phyloP scores from a whole-genome alignment of 1,140 invertebrate species.

The Temnothorax longispinosus region DNA sequence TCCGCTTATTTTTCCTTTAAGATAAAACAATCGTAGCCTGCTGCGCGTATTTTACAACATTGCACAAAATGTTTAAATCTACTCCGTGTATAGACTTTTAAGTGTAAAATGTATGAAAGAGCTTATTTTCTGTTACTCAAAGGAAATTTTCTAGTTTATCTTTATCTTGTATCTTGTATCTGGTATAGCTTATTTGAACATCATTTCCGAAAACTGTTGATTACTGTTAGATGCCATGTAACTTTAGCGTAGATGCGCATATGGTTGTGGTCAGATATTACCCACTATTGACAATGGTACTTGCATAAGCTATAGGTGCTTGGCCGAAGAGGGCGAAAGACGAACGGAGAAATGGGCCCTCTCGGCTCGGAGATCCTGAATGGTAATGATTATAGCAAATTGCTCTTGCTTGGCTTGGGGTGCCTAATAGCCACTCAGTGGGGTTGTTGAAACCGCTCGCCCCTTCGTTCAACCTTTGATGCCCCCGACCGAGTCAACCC shows the following conservation, averaged over 20 bases:
- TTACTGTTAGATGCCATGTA: background rate
- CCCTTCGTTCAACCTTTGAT: conserved; percentile 83
- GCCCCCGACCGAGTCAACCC: conserved; percentile 81
- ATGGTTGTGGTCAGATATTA: conserved; percentile 59
- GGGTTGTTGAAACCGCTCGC: conserved; percentile 80
- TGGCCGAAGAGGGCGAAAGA: conserved; percentile 65
- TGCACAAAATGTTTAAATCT: background rate
- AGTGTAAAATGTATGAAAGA: background rate
- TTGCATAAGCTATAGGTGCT: conserved; percentile 56
- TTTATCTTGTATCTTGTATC: background rate
- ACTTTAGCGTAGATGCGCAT: conserved; percentile 15
- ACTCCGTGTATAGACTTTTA: background rate
- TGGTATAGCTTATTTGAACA: background rate
- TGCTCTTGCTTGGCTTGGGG: conserved; percentile 79
- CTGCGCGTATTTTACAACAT: background rate
- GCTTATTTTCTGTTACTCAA: background rate
- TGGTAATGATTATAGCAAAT: conserved; percentile 84
- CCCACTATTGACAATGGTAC: conserved; percentile 58
- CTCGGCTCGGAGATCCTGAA: conserved; percentile 80
- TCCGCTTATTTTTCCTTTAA: conserved; percentile 41
- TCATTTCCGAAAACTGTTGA: background rate
- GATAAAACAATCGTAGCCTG: background rate
- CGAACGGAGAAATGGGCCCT: conserved; percentile 75
- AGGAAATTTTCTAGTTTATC: background rate
- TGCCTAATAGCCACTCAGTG: conserved; percentile 84